phyloP scores from a whole-genome alignment of 1,140 invertebrate genomes.

The Aphaenogaster rudis region DNA sequence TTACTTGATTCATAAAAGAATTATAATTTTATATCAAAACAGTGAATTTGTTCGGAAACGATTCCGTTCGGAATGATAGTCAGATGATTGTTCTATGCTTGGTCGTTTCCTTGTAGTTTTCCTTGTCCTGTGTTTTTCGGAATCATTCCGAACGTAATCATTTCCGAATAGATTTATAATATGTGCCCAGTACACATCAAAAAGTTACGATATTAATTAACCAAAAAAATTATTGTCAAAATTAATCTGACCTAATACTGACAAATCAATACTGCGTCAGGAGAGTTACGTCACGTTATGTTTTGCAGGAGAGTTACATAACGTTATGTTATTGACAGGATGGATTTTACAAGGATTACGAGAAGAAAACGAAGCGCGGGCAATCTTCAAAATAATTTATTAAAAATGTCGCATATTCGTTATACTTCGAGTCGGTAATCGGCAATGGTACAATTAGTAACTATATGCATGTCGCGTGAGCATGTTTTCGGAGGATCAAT shows the following conservation, averaged over 20 bases:
- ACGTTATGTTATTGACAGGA: neutral
- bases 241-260: neutral
- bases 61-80: too few species aligned
- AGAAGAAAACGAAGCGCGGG: conserved; percentile 57
- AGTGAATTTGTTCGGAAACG: too few species aligned
- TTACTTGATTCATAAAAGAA: too few species aligned
- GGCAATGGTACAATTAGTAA: conserved; percentile 83
- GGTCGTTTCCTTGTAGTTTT: too few species aligned
- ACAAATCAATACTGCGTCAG: neutral
- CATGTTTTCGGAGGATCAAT: conserved; percentile 79
- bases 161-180: too few species aligned
- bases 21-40: too few species aligned
- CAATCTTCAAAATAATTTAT: conserved; percentile 86
- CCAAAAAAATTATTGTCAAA: neutral
- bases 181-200: too few species aligned
- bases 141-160: too few species aligned
- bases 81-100: too few species aligned
- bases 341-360: neutral
- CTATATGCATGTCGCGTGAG: conserved; percentile 84
- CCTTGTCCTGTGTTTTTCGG: too few species aligned
- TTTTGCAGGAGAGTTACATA: neutral
- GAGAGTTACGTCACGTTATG: neutral
- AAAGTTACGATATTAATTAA: too few species aligned
- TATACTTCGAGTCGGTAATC: conserved; percentile 83
- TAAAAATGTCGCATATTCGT: conserved; percentile 85